Evolutionary conservation across 2,113 vertebrate species (phyloP).

Genomic region (Choloepus hoffmanni): DNA sequence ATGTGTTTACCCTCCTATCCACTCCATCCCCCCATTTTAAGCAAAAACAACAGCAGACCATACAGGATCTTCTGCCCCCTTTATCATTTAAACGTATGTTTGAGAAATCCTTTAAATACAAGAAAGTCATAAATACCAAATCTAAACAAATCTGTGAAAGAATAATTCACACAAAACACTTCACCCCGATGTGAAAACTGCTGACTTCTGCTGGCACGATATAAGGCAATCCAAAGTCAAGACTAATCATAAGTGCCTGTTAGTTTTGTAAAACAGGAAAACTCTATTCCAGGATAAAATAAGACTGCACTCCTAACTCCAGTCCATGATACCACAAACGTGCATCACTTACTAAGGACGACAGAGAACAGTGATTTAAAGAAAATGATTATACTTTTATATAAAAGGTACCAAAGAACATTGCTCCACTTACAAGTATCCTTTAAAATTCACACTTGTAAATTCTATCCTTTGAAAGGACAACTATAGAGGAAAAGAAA

Average conservation of each 20-base stretch:
- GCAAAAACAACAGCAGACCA: background rate
- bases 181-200: conserved; percentile 40
- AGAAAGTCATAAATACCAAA: conserved; percentile 16
- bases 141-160: background rate
- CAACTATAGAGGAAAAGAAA: background rate
- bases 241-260: background rate
- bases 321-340: background rate
- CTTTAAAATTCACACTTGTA: conserved; percentile 8
- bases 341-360: background rate
- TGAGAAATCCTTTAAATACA: conserved; percentile 9
- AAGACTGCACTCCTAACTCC: background rate
- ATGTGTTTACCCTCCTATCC: background rate
- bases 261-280: background rate
- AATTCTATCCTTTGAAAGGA: conserved; percentile 10
- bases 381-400: conserved; percentile 9
- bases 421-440: background rate
- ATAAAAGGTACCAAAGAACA: conserved; percentile 26
- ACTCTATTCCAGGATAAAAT: background rate
- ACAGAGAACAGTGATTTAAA: conserved; percentile 17
- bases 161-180: conserved; percentile 25
- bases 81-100: background rate
- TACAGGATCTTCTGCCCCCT: background rate
- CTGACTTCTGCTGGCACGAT: conserved; percentile 11
- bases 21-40: background rate
- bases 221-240: background rate